phyloP scores from a whole-genome alignment of 2,888 invertebrate species.

The Belgica antarctica region DNA sequence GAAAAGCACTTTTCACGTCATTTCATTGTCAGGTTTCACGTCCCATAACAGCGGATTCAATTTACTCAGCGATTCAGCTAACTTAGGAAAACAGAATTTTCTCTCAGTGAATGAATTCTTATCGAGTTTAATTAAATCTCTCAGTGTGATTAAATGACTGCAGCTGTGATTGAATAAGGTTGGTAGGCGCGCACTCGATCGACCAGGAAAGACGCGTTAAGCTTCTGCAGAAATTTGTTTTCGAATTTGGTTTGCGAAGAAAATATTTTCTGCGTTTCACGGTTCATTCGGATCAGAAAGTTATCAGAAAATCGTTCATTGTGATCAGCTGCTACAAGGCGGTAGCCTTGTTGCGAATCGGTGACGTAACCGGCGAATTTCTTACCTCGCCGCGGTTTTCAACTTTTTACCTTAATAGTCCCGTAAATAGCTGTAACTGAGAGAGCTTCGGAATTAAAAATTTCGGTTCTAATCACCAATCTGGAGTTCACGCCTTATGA shows the following conservation, averaged over 20 bases:
- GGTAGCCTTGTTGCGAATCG: background rate
- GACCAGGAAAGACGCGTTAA: too few species aligned
- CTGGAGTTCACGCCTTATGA: background rate
- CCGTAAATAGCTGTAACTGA: background rate
- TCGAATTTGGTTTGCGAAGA: background rate
- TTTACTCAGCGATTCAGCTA: too few species aligned
- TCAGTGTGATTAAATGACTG: constrained; percentile 20
- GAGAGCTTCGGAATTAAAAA: background rate
- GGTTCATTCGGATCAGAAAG: background rate
- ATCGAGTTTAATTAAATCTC: background rate
- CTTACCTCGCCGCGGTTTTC: background rate
- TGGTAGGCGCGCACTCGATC: background rate
- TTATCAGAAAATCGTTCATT: background rate
- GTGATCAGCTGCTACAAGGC: too few species aligned
- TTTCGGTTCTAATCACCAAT: background rate
- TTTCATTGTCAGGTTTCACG: too few species aligned
- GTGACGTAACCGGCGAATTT: background rate
- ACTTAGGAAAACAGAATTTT: too few species aligned
- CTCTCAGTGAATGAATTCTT: too few species aligned
- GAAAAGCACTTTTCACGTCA: too few species aligned
- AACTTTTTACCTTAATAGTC: constrained; percentile 16
- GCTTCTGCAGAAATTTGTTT: background rate
- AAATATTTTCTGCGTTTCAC: constrained; percentile 13
- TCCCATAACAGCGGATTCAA: too few species aligned
- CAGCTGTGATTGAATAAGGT: constrained; percentile 19